phyloP scores from a whole-genome alignment of 1,140 invertebrate genomes.

The Tigriopus japonicus region DNA sequence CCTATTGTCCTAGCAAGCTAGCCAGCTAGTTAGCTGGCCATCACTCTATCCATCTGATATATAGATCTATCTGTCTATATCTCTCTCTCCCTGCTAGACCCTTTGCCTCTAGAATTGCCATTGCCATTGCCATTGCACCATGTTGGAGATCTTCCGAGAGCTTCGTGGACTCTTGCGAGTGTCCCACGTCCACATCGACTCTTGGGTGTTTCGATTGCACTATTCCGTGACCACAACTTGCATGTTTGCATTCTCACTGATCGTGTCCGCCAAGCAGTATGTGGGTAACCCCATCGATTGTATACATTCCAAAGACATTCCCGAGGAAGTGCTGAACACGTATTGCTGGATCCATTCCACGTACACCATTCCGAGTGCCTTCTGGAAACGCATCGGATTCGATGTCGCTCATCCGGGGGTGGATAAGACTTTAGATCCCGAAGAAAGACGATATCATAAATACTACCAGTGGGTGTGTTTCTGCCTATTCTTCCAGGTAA shows the following conservation, averaged over 20 bases:
- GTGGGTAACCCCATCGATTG: conserved; percentile 86
- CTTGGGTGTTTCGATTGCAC: conserved; percentile 69
- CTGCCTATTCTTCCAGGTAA: conserved; percentile 83
- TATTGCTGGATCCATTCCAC: conserved; percentile 90
- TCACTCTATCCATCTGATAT: too few relatives aligned
- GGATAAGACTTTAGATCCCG: conserved; percentile 20
- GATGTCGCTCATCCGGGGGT: conserved; percentile 21
- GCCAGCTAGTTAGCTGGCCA: too few relatives aligned
- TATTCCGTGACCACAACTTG: conserved; percentile 82
- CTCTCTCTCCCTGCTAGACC: too few relatives aligned
- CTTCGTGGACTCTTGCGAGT: conserved; percentile 82
- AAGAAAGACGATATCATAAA: conserved; percentile 29
- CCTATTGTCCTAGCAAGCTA: too few relatives aligned
- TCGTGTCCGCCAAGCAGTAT: conserved; percentile 88
- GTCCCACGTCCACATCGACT: conserved; percentile 77
- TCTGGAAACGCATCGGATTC: conserved; percentile 20
- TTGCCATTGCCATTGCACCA: conserved; percentile 23
- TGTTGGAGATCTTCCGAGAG: conserved; percentile 89
- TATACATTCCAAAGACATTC: conserved; percentile 73
- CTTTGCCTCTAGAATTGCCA: too few relatives aligned
- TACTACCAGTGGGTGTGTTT: conserved; percentile 95
- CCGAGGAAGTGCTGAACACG: conserved; percentile 65
- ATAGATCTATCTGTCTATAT: too few relatives aligned
- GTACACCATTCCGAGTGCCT: conserved; percentile 53
- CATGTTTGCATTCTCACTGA: conserved; percentile 70